phyloP scores from a whole-genome alignment of 2,113 vertebrate genomes.

The Podilymbus podiceps region DNA sequence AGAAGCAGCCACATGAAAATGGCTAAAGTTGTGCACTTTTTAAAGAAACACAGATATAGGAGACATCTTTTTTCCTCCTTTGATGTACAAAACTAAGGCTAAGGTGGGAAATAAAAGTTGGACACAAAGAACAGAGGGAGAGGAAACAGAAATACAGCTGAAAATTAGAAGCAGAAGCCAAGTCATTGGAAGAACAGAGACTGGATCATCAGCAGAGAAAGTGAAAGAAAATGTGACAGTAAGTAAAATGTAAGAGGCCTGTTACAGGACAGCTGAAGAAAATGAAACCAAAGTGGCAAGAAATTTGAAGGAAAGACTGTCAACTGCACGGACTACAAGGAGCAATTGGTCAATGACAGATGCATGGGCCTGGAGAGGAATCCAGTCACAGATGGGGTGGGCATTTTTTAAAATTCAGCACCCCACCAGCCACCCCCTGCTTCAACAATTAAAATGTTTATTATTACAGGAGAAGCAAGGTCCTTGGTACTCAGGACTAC shows the following conservation, averaged over 20 bases:
- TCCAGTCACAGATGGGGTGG: fast-evolving
- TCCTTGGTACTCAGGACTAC: background rate
- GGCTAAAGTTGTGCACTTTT: background rate
- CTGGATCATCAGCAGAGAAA: background rate
- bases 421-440: background rate
- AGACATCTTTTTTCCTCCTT: background rate
- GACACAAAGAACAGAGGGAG: background rate
- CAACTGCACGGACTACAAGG: background rate
- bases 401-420: background rate
- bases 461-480: background rate
- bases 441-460: background rate
- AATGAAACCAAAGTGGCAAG: background rate
- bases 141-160: background rate
- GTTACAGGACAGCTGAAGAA: background rate
- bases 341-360: background rate
- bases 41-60: background rate
- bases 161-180: background rate
- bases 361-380: background rate
- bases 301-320: background rate
- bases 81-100: background rate
- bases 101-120: background rate
- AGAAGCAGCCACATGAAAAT: background rate
- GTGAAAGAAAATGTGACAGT: background rate
- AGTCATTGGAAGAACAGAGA: background rate
- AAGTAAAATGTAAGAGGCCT: background rate